A percentile compares a stretch with the other conserved stretches of the same genome.
Evolutionary conservation across 2,888 invertebrate genomes (phyloP).

Genomic region (Leptopilina syphax): DNA sequence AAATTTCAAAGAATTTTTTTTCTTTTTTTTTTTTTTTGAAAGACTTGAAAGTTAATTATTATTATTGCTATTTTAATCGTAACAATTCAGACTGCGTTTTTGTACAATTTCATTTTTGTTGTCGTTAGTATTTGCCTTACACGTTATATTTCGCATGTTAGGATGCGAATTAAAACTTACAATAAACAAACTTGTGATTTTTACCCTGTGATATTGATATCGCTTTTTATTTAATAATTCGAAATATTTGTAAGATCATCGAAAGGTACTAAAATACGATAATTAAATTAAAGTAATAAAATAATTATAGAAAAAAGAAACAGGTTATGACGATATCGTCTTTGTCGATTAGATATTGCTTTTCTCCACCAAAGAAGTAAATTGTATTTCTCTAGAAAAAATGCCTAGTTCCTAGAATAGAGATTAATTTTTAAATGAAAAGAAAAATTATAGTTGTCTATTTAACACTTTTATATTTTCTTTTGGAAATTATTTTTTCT

Average conservation of each 20-base stretch:
- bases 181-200: conserved; percentile 20
- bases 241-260: conserved; percentile 22
- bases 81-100: conserved; percentile 15
- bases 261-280: neutral
- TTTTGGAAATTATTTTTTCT: neutral
- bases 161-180: conserved; percentile 14
- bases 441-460: neutral
- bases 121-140: conserved; percentile 3
- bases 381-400: neutral
- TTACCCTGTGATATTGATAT: conserved; percentile 37
- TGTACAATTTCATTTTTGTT: conserved; percentile 6
- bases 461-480: neutral
- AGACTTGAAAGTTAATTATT: conserved; percentile 11
- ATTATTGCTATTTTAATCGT: conserved; percentile 18
- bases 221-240: conserved; percentile 20
- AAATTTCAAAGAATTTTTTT: neutral
- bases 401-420: neutral
- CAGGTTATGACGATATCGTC: neutral
- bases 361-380: conserved; percentile 14
- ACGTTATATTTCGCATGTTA: neutral
- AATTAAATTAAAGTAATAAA: conserved; percentile 10
- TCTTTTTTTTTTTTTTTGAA: conserved; percentile 13
- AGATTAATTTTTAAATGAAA: neutral
- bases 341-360: conserved; percentile 1
- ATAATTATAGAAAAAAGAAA: neutral